phyloP scores from a whole-genome alignment of 2,888 invertebrate genomes.

The Agrochola litura region DNA sequence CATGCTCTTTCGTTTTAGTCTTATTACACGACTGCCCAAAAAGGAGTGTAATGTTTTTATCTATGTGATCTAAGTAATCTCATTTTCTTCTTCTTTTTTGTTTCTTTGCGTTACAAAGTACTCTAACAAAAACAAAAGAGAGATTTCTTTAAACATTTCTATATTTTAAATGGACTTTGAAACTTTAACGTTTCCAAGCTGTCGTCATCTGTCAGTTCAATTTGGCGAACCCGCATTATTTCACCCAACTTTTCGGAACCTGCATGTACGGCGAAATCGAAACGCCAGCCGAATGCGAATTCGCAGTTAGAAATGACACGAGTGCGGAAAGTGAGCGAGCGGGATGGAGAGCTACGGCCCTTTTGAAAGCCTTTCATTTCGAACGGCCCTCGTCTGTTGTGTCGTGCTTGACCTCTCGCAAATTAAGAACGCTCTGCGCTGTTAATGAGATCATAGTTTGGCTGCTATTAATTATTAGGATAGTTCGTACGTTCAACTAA shows the following conservation, averaged over 20 bases:
- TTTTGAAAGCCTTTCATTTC: conserved; percentile 68
- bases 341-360: conserved; percentile 55
- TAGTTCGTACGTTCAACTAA: too few relatives aligned
- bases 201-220: conserved; percentile 43
- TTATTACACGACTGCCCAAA: too few relatives aligned
- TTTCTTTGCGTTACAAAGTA: not conserved
- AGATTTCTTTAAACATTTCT: not conserved
- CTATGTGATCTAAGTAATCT: not conserved
- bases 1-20: not conserved
- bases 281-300: conserved; percentile 45
- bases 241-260: conserved; percentile 12
- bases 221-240: conserved; percentile 38
- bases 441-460: conserved; percentile 40
- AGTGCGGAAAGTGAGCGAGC: conserved; percentile 67
- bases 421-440: conserved; percentile 68
- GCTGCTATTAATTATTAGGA: conserved; percentile 19
- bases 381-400: conserved; percentile 63
- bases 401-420: conserved; percentile 70
- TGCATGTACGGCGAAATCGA: conserved; percentile 35
- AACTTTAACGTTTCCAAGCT: conserved; percentile 27
- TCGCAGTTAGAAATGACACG: conserved; percentile 60
- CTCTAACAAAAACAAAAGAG: not conserved
- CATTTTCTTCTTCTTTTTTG: not conserved
- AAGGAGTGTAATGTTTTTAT: too few relatives aligned
- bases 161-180: conserved; percentile 32